phyloP scores from a whole-genome alignment of 2,113 vertebrate species.

The Poeciliopsis occidentalis region DNA sequence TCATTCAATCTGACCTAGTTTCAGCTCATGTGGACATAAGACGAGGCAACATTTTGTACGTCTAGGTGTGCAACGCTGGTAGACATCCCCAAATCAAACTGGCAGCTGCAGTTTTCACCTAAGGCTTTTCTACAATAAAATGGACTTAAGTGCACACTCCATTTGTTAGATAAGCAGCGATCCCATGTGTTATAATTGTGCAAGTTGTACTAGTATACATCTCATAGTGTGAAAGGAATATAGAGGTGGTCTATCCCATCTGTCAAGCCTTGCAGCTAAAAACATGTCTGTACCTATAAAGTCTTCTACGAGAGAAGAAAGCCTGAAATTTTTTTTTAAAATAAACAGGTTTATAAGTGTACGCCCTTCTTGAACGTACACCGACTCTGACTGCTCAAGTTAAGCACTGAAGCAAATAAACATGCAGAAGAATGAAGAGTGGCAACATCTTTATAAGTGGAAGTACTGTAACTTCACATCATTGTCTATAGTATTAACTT shows the following conservation, averaged over 20 bases:
- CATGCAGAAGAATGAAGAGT: not conserved
- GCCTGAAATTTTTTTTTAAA: conserved; percentile 26
- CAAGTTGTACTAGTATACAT: conserved; percentile 9
- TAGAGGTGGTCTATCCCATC: conserved; percentile 28
- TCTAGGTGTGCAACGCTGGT: not conserved
- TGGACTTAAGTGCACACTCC: not conserved
- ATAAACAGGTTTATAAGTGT: not conserved
- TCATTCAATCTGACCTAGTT: no score
- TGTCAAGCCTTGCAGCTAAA: conserved; percentile 48
- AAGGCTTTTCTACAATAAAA: not conserved
- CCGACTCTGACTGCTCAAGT: not conserved
- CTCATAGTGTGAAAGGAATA: conserved; percentile 9
- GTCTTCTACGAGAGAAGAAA: conserved; percentile 14
- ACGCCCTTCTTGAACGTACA: conserved; percentile 20
- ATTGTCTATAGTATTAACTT: not conserved
- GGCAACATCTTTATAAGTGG: not conserved
- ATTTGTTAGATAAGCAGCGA: not conserved
- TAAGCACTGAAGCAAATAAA: conserved; percentile 10
- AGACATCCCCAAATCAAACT: not conserved
- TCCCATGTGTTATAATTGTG: not conserved
- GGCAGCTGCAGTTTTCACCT: not conserved
- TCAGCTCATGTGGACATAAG: no score
- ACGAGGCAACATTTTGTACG: no score
- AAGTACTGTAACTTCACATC: conserved; percentile 13
- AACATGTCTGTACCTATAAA: conserved; percentile 59